A percentile compares a stretch with the other conserved stretches of the same genome.
phyloP scores from a whole-genome alignment of 2,113 vertebrate genomes.

The Felis chaus region DNA sequence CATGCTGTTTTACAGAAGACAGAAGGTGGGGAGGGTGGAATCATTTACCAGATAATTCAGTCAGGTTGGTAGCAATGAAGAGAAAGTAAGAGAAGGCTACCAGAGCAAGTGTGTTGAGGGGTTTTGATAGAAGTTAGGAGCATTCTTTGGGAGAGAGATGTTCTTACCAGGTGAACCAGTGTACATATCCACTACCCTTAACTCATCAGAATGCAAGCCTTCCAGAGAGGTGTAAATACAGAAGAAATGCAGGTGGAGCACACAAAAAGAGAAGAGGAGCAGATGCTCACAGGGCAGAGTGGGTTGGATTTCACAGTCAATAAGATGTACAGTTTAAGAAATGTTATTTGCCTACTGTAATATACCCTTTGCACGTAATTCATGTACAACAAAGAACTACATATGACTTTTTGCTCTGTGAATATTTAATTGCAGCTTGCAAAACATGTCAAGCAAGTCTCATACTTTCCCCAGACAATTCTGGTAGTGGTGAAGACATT shows the following conservation, averaged over 20 bases:
- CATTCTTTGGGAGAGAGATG: neutral
- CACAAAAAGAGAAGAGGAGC: neutral
- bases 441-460: slow-evolving; percentile 25
- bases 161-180: neutral
- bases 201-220: neutral
- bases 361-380: neutral
- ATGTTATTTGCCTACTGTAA: neutral
- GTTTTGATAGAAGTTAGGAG: neutral
- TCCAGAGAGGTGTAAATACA: neutral
- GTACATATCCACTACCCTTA: no score
- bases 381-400: neutral
- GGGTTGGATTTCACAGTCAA: neutral
- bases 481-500: neutral
- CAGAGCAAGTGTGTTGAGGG: neutral
- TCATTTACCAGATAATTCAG: neutral
- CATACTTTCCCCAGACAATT: neutral
- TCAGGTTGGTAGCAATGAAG: neutral
- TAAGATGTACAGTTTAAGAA: neutral
- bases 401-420: neutral
- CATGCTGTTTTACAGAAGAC: neutral
- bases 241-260: neutral
- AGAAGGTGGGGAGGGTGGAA: neutral
- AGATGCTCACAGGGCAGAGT: neutral
- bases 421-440: slow-evolving; percentile 61
- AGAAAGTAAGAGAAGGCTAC: neutral